Evolutionary conservation across 2,888 invertebrate species (phyloP), one percentile per base, ranked within the genome.

Genomic region (Camptogramma bilineatum): DNA sequence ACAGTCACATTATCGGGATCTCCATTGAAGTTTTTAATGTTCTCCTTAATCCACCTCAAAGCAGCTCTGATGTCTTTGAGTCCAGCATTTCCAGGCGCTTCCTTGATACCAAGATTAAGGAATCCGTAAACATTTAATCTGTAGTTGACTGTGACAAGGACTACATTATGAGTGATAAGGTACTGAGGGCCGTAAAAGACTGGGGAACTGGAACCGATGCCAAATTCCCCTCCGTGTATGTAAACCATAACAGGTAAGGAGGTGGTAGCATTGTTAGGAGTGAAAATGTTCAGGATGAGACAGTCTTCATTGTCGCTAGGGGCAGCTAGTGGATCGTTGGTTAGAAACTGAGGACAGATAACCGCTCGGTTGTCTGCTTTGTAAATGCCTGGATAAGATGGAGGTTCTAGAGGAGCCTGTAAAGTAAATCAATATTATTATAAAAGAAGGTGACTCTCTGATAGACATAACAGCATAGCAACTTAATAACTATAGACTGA

Each of bases 151-250:
- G 94, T 91, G 0, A 94, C 90, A 0, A 94, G 77, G 0, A 94
- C 79, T 0, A 92, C 83, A 0, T 84, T 87, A 44, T 93, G 88
- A 18, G 82, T 85, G 28, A 91, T 76, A 1, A 94, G 77, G 58
- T 91, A 93, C 63, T 93, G 88, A 0, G 94, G 93, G 0, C 94
- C 93, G 64, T 88, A 88, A 67, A 91, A 87, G 28, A 75, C 76
- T 0, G 91, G 84, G 0, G 89, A 89, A 0, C 91, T 90, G 0
- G 90, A 87, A 0, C 94, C 94, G 0, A 84, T 75, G 0, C 90
- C 89, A 46, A 93, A 94, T 4, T 86, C 92, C 1, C 94, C 94
- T 0, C 94, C 94, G 21, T 94, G 94, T 1, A 94, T 80, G 69
- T 82, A 92, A 0, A 93, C 88, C 84, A 93, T 89, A 0, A 93